A percentile compares a stretch with the other conserved stretches of the same genome.
These are phyloP conservation scores for Chaetorhynchus papuensis DNA, from an alignment of 2,113 vertebrate genomes.

Conservation along the genomic window DNA sequence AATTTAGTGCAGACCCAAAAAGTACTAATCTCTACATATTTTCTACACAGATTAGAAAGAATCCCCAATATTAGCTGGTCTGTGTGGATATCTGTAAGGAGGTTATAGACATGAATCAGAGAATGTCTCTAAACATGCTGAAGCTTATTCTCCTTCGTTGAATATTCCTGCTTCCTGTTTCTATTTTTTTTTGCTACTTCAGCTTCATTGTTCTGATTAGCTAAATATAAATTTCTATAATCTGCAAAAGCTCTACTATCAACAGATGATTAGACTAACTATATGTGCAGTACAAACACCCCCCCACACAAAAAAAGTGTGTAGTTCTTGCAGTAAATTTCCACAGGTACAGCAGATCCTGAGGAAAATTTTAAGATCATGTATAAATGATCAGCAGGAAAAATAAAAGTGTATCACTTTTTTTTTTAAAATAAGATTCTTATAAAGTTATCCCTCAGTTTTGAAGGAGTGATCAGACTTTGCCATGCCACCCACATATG, in stretches of 20 bases:
- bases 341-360: background rate
- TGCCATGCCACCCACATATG: background rate
- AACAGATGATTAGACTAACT: background rate
- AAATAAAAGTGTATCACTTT: background rate
- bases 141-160: background rate
- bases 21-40: background rate
- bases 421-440: background rate
- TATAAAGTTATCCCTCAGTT: background rate
- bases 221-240: background rate
- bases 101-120: background rate
- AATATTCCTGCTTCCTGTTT: background rate
- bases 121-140: background rate
- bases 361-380: background rate
- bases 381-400: background rate
- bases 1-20: background rate
- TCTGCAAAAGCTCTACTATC: background rate
- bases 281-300: background rate
- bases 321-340: background rate
- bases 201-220: background rate
- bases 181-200: background rate
- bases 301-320: background rate
- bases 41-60: background rate
- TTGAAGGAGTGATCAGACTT: background rate
- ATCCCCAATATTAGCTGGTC: background rate
- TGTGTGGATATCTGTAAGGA: background rate